A percentile compares a stretch with the other conserved stretches of the same genome.
These are phyloP conservation scores for Epizoanthus ramosus DNA, from an alignment of 92 coral and sea anemone species.

Conservation along the genomic window DNA sequence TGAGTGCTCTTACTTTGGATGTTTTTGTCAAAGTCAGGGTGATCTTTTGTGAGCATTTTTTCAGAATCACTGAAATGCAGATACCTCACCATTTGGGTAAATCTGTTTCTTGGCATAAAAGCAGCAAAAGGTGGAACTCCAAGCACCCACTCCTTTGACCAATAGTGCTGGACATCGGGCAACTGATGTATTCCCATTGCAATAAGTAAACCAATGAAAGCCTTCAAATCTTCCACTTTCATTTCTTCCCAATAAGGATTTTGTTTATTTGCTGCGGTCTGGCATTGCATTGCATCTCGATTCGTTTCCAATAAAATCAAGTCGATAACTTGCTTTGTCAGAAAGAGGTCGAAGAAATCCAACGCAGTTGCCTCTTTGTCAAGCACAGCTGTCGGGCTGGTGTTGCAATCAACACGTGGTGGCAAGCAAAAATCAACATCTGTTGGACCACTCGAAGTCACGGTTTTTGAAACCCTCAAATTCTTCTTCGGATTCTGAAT, in stretches of 20 bases:
- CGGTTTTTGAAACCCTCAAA: slow-evolving; percentile 14
- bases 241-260: slow-evolving; percentile 12
- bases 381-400: slow-evolving; percentile 13
- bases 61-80: slow-evolving; percentile 30
- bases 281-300: slow-evolving; percentile 13
- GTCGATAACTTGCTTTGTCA: not conserved
- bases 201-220: not conserved
- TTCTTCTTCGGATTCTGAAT: slow-evolving; percentile 20
- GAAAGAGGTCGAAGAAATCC: slow-evolving; percentile 15
- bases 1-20: slow-evolving; percentile 36
- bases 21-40: slow-evolving; percentile 38
- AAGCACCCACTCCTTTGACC: slow-evolving; percentile 39
- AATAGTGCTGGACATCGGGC: slow-evolving; percentile 22
- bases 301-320: slow-evolving; percentile 9
- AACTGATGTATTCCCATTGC: slow-evolving; percentile 22
- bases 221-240: slow-evolving; percentile 14
- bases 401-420: slow-evolving; percentile 7
- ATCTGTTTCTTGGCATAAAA: slow-evolving; percentile 46
- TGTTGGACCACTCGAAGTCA: not conserved
- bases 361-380: slow-evolving; percentile 17
- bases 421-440: slow-evolving; percentile 2
- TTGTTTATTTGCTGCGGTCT: slow-evolving; percentile 3
- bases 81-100: slow-evolving; percentile 22
- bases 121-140: slow-evolving; percentile 43
- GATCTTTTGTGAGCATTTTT: slow-evolving; percentile 20